Percentiles rank a stretch among this genome's conserved stretches.
Evolutionary conservation across 2,888 invertebrate genomes (phyloP).

Genomic region (Hedya salicella): DNA sequence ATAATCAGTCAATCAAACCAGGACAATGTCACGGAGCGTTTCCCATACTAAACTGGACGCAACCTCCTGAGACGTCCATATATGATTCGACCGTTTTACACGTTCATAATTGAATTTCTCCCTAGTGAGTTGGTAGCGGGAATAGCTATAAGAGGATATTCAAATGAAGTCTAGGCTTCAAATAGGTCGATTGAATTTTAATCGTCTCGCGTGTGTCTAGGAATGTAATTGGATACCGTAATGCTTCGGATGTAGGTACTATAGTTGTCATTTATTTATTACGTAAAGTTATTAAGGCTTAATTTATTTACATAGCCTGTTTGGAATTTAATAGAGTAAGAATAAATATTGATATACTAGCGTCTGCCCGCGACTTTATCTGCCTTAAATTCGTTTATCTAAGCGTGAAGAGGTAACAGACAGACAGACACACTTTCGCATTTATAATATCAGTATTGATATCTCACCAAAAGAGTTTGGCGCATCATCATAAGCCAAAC

Average conservation of each 20-base stretch:
- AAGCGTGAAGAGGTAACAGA: too few species aligned
- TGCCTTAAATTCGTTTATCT: too few species aligned
- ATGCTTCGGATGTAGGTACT: background rate
- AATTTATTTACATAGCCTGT: too few species aligned
- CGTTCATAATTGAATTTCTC: constrained; percentile 3
- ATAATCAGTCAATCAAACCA: background rate
- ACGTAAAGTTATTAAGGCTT: too few species aligned
- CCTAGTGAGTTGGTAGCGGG: constrained; percentile 17
- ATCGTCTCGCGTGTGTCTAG: constrained; percentile 12
- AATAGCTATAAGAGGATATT: constrained; percentile 27
- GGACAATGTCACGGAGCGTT: constrained; percentile 17
- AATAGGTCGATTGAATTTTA: constrained; percentile 21
- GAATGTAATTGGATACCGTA: constrained; percentile 3
- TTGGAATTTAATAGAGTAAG: too few species aligned
- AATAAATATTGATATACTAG: too few species aligned
- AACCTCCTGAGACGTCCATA: constrained; percentile 4
- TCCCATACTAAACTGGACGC: constrained; percentile 24
- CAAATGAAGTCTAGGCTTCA: constrained; percentile 24
- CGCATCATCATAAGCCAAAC: too few species aligned
- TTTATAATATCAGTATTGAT: too few species aligned
- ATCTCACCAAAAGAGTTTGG: too few species aligned
- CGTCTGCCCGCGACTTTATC: too few species aligned
- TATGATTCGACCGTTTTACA: constrained; percentile 15
- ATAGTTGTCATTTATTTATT: too few species aligned
- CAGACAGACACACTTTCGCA: too few species aligned